Base-by-base conservation (phyloP, 2,113 vertebrate species). In the Mesocricetus auratus region DNA sequence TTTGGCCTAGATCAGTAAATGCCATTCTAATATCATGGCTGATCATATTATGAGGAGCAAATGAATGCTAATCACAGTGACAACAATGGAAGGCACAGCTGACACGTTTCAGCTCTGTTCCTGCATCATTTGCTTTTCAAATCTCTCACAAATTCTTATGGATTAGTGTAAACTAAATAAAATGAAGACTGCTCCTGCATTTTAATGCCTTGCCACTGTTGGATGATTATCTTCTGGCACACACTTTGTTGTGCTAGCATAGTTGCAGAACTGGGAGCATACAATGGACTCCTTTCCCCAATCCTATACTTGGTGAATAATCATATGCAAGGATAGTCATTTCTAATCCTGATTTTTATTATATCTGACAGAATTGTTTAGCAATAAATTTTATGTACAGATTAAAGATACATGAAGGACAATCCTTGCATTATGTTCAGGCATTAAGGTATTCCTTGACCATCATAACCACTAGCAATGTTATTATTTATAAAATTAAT, bases 151-250 rank as follows among this genome's bases (percentile, higher is more conserved):
- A 47, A 22, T 73, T 10, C n/a, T 71, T 69, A 74, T 79, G 24
- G 68, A 16, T 39, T 93, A 68, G 33, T 94, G 92, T 56, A n/a
- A 47, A 90, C 47, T 90, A 83, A 60, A 96, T 45, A 83, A 91
- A 78, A 71, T 78, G 1, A 62, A 74, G 69, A 7, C 62, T 90
- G 11, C 3, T 74, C 56, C 19, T 81, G 58, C 87, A 86, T 12
- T 45, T 6, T 39, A 73, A 69, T 29, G 3, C 39, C 21, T 50
- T 83, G 26, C 33, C 0, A 83, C 45, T 47, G 53, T 62, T 29
- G 36, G 22, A 31, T 75, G 45, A 71, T 60, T 39, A 66, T 74
- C 78, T 79, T 42, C 82, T 47, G 33, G 33, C 11, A 21, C 2
- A n/a, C 24, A 47, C 7, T 19, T 16, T 50, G 4, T 62, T 83